phyloP scores from a whole-genome alignment of 1,140 invertebrate species.

The Drosophila watanabei region DNA sequence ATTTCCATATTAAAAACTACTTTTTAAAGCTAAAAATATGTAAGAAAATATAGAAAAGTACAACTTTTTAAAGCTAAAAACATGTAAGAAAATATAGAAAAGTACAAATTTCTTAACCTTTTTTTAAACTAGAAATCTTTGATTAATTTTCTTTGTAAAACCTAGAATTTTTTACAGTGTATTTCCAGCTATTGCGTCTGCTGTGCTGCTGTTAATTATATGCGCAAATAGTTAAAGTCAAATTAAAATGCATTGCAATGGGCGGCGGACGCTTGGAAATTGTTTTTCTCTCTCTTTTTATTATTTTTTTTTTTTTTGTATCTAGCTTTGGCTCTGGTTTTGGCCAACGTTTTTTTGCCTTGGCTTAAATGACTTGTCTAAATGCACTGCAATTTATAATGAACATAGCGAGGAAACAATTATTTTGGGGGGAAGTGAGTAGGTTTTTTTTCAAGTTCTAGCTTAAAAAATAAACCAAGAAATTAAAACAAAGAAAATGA shows the following conservation, averaged over 20 bases:
- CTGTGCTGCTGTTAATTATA: slow-evolving; percentile 60
- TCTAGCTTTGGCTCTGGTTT: slow-evolving; percentile 14
- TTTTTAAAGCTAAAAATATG: too few relatives aligned
- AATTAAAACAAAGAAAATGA: background rate
- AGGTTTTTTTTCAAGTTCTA: background rate
- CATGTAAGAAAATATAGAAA: background rate
- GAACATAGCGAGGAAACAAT: slow-evolving; percentile 14
- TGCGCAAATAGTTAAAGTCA: slow-evolving; percentile 77
- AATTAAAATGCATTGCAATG: slow-evolving; percentile 72
- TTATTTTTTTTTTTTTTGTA: slow-evolving; percentile 8
- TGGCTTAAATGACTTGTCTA: slow-evolving; percentile 6
- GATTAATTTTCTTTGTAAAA: accelerated
- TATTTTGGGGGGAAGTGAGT: background rate
- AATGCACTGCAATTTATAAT: slow-evolving; percentile 13
- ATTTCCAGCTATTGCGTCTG: slow-evolving; percentile 10
- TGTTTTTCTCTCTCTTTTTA: slow-evolving; percentile 2
- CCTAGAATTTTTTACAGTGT: background rate
- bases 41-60: too few relatives aligned
- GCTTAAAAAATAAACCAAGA: background rate
- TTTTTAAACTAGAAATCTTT: slow-evolving; percentile 5
- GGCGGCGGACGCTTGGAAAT: slow-evolving; percentile 33
- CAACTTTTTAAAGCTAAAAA: background rate
- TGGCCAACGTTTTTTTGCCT: slow-evolving; percentile 14
- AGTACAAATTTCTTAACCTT: accelerated
- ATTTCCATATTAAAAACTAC: slow-evolving; percentile 1